These are phyloP conservation scores for Dioctria rufipes DNA, from an alignment of 2,888 invertebrate species.

Conservation along the genomic window DNA sequence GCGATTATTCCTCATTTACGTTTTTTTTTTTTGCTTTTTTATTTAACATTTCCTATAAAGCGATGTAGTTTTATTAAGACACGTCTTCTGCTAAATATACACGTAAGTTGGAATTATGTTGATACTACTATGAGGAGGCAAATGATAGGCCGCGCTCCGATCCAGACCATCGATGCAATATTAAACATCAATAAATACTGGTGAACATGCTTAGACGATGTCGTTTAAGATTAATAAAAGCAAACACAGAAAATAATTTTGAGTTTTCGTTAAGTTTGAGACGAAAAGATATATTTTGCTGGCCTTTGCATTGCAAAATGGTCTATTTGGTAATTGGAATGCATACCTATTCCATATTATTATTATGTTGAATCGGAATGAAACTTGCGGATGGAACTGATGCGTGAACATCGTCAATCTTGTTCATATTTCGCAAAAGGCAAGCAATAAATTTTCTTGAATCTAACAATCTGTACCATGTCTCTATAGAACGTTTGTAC, in stretches of 20 bases:
- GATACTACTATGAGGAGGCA: constrained; percentile 56
- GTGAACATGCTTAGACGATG: constrained; percentile 48
- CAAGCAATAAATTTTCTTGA: constrained; percentile 37
- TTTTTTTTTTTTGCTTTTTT: neutral
- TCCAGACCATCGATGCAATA: constrained; percentile 39
- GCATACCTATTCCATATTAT: neutral
- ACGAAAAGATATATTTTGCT: constrained; percentile 26
- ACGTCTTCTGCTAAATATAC: constrained; percentile 49
- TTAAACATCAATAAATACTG: constrained; percentile 51
- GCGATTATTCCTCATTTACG: constrained; percentile 40
- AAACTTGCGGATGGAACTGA: constrained; percentile 10
- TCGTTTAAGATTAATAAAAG: constrained; percentile 44
- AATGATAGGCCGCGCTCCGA: constrained; percentile 44
- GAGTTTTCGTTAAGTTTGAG: constrained; percentile 11
- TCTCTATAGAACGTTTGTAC: neutral
- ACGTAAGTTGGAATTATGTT: constrained; percentile 54
- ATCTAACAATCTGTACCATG: constrained; percentile 41
- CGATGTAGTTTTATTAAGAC: constrained; percentile 51
- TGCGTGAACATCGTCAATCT: constrained; percentile 41
- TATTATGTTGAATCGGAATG: neutral
- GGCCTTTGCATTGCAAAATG: constrained; percentile 22
- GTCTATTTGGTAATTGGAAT: constrained; percentile 11
- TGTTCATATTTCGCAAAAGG: constrained; percentile 18
- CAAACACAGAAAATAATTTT: constrained; percentile 28
- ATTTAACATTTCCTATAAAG: neutral